A percentile compares a stretch with the other conserved stretches of the same genome.
phyloP scores from a whole-genome alignment of 2,888 invertebrate species.

The Callimorpha dominula region DNA sequence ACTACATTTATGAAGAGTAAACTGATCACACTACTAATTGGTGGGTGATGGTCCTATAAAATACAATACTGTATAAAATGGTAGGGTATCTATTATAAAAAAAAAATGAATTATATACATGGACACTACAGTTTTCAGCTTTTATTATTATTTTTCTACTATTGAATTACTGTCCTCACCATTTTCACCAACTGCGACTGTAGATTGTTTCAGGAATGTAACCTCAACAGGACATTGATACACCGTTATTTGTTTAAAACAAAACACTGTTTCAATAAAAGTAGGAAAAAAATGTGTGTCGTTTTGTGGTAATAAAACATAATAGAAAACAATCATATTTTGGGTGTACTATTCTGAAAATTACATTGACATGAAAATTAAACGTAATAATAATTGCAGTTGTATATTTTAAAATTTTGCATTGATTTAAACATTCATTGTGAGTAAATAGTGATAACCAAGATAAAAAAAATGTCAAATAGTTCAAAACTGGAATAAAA shows the following conservation, averaged over 20 bases:
- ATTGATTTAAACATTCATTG: constrained; percentile 8
- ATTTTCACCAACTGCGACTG: constrained; percentile 17
- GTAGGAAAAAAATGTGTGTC: constrained; percentile 9
- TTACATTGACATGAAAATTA: constrained; percentile 7
- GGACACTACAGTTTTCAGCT: neutral
- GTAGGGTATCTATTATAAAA: constrained; percentile 15
- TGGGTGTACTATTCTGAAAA: constrained; percentile 11
- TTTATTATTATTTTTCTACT: constrained; percentile 4
- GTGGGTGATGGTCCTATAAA: constrained; percentile 58
- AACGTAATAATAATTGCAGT: constrained; percentile 1
- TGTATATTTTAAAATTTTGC: neutral
- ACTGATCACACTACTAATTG: constrained; percentile 61
- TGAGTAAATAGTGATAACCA: constrained; percentile 6
- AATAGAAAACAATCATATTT: constrained; percentile 7
- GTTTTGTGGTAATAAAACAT: constrained; percentile 10
- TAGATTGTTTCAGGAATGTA: constrained; percentile 13
- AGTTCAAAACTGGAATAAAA: constrained; percentile 24
- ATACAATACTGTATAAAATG: constrained; percentile 43
- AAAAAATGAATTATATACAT: neutral
- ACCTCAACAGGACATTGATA: constrained; percentile 14
- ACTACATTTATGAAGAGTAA: constrained; percentile 64
- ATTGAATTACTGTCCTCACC: constrained; percentile 12
- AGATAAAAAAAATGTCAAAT: constrained; percentile 4
- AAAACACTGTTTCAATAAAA: constrained; percentile 8
- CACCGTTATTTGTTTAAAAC: constrained; percentile 8